Percentiles rank a stretch among this genome's conserved stretches.
Evolutionary conservation across 2,797 vertebrate genomes (phyloP).

Genomic region (Bradypus variegatus): DNA sequence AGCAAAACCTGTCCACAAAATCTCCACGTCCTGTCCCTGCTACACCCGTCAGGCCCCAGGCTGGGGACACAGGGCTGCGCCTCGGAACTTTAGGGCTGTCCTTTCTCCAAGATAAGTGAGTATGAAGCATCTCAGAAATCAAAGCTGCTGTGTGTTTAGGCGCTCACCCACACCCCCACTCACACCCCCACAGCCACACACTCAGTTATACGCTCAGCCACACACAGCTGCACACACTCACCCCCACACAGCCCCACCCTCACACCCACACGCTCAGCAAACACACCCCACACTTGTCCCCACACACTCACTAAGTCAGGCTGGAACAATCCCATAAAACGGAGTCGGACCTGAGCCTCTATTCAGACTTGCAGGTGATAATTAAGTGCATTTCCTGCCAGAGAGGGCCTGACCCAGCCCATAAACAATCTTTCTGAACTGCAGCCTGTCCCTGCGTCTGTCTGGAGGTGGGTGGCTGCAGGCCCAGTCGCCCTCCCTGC

Average conservation of each 20-base stretch:
- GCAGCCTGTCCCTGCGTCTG: background rate
- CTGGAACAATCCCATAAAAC: background rate
- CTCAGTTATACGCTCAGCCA: background rate
- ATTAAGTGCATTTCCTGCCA: background rate
- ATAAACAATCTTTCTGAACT: background rate
- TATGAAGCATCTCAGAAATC: background rate
- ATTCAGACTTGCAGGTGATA: background rate
- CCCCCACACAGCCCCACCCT: background rate
- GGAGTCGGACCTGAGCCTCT: background rate
- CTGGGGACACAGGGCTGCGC: background rate
- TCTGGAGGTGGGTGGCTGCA: background rate
- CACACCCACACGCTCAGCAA: background rate
- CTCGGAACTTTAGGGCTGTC: accelerated
- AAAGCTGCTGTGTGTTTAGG: accelerated
- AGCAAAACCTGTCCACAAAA: background rate
- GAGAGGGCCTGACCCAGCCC: background rate
- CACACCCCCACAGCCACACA: background rate
- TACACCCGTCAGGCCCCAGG: background rate
- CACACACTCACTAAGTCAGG: background rate
- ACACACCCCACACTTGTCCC: background rate
- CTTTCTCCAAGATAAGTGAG: background rate
- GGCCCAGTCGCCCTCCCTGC: background rate
- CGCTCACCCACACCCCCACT: background rate
- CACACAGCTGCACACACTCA: too few relatives aligned
- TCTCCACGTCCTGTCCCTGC: background rate